Base-by-base conservation (phyloP, 2,113 vertebrate species). In the Spermophilus dauricus region DNA sequence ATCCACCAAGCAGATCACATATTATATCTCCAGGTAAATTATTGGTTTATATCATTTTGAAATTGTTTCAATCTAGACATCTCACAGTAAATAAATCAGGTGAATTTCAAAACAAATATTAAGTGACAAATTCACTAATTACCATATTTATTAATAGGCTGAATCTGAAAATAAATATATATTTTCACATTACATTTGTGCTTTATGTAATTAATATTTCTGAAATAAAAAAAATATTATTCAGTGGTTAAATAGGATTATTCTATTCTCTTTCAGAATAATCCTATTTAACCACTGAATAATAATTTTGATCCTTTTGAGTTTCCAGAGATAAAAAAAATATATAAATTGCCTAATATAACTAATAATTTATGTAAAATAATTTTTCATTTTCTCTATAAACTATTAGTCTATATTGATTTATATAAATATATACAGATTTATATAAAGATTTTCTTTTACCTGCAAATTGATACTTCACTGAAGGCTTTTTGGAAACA, bases 61-160 rank as follows among this genome's bases (percentile, higher is more conserved):
- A 58, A 96, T 91, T 97, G 70, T 89, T 98, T 98, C 97, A 97
- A 94, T 88, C 84, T 75, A 97, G 97, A 97, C 94, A 91, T 97
- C 85, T 94, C 91, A 97, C 30, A 45, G 95, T 97, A 0, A 3
- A 96, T 95, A 8, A 20, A 94, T 84, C 48, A 67, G 1, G 8
- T 14, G 92, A n/a, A 98, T 98, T 95, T 95, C 34, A 75, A 98
- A 98, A 97, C 95, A 97, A 37, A 34, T 7, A 28, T 67, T 70
- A 96, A 96, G 88, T 94, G 92, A 86, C 85, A 97, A 98, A 98
- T 96, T 98, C 82, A 98, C 97, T 98, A 28, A 88, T n/a, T 97
- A 91, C 85, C 78, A 97, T 65, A 92, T 97, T 97, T 97, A 93
- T 96, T 89, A 96, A 56, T 51, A 76, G 65, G 5, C 4, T 0